Evolutionary conservation across 2,888 invertebrate species (phyloP).

Genomic region (Tholera decimalis): DNA sequence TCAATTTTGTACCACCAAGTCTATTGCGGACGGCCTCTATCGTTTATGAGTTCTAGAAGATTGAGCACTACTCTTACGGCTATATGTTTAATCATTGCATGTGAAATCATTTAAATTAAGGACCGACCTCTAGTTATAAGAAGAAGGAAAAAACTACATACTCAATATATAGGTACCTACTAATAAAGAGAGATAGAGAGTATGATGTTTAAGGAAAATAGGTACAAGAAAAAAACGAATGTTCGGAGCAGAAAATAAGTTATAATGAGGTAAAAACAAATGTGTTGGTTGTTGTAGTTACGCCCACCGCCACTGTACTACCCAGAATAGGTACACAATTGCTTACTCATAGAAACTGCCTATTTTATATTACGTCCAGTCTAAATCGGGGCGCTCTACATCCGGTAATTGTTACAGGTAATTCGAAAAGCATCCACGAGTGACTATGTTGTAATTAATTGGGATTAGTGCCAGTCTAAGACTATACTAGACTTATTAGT

Average conservation of each 20-base stretch:
- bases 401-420: constrained; percentile 6
- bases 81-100: too few relatives aligned
- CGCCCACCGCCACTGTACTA: neutral
- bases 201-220: neutral
- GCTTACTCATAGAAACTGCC: neutral
- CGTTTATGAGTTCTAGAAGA: too few relatives aligned
- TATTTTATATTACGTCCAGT: neutral
- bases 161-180: too few relatives aligned
- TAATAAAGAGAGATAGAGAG: too few relatives aligned
- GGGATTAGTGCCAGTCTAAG: constrained; percentile 34
- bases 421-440: constrained; percentile 15
- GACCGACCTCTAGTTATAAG: too few relatives aligned
- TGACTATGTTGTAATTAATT: constrained; percentile 29
- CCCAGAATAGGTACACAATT: neutral
- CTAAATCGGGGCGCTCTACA: neutral
- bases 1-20: too few relatives aligned
- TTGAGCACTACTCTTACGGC: too few relatives aligned
- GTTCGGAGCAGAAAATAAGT: neutral
- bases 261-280: constrained; percentile 1
- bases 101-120: too few relatives aligned
- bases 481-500: constrained; percentile 43
- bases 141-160: too few relatives aligned
- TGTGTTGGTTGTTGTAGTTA: neutral
- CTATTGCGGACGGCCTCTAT: too few relatives aligned
- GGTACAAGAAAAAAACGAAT: neutral